Evolutionary conservation across 2,797 vertebrate species (phyloP), one percentile per base, ranked within the genome.

Genomic region (Ptychadena robeensis): DNA sequence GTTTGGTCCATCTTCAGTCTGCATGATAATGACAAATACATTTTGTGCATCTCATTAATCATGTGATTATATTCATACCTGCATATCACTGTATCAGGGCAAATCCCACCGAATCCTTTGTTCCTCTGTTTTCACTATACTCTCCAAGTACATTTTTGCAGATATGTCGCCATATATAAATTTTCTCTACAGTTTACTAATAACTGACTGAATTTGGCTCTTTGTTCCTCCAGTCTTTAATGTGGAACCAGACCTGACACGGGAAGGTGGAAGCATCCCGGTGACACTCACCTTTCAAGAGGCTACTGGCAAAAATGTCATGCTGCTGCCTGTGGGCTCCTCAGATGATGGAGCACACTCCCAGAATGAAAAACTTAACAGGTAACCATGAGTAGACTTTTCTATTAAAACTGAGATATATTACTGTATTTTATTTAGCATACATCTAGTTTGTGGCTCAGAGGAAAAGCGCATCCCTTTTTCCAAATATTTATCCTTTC

Each of bases 241-340:
- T 1, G 95, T 98, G 10, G 98, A 99, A 80, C 97, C 98, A 10
- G 97, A 99, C 88, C 87, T 99, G 91, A 99, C 96, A 0, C 95
- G 98, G 68, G 98, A 99, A 73, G 98, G 98, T 1, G 97, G 97
- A 82, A 99, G 96, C 88, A 99, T 99, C 87, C 98, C 98, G 0
- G 96, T 99, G 88, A 97, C 98, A 0, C 88, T 99, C 86, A 99
- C 97, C 32, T 99, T 99, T 88, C 96, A 99, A 90, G 97, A 98
- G 89, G 97, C 96, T 72, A 99, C 97, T 0, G 98, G 97, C 64
- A 95, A 95, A 69, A 99, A 97, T 2, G 97, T 99, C 72, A 98
- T 99, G 98, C 91, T 99, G 74, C 94, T 99, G 75, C 98, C 98
- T 1, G 76, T 99, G 12, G 98, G 97, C 15, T 96, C 98, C 5